Conservation (phyloP, 2,888 invertebrate genomes). For the Drosophila formosana region DNA sequence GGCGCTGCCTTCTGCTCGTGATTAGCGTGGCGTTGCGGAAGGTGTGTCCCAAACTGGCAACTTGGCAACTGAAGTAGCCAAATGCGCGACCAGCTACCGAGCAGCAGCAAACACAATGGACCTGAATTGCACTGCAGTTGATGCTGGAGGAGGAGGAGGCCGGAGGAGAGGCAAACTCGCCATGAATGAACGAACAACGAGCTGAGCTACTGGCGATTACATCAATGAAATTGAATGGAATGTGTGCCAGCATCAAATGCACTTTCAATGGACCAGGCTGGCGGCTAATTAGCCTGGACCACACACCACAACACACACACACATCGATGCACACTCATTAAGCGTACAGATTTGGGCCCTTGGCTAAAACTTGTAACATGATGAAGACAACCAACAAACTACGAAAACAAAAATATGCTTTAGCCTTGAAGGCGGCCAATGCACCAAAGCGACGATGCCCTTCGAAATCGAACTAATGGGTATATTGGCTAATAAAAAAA, state of each 20-base stretch:
- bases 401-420: slow-evolving; percentile 6
- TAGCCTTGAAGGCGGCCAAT: slow-evolving; percentile 65
- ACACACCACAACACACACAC: slow-evolving; percentile 49
- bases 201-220: slow-evolving; percentile 51
- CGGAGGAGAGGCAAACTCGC: slow-evolving; percentile 12
- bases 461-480: slow-evolving; percentile 7
- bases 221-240: slow-evolving; percentile 80
- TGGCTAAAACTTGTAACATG: slow-evolving; percentile 65
- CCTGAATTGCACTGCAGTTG: not conserved
- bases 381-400: slow-evolving; percentile 30
- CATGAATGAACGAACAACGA: slow-evolving; percentile 63
- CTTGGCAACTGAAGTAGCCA: slow-evolving; percentile 80
- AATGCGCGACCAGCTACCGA: slow-evolving; percentile 62
- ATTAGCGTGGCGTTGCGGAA: slow-evolving; percentile 80
- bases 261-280: slow-evolving; percentile 63
- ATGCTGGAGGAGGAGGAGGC: not conserved
- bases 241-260: slow-evolving; percentile 74
- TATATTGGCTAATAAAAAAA: slow-evolving; percentile 30
- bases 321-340: slow-evolving; percentile 1
- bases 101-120: slow-evolving; percentile 49
- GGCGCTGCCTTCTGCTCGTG: slow-evolving; percentile 70
- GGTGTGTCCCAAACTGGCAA: slow-evolving; percentile 82
- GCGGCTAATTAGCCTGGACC: slow-evolving; percentile 72
- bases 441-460: slow-evolving; percentile 43
- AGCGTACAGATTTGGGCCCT: slow-evolving; percentile 54